Evolutionary conservation across 2,888 invertebrate genomes (phyloP), one percentile per base, ranked within the genome.

Genomic region (Diogma glabrata): DNA sequence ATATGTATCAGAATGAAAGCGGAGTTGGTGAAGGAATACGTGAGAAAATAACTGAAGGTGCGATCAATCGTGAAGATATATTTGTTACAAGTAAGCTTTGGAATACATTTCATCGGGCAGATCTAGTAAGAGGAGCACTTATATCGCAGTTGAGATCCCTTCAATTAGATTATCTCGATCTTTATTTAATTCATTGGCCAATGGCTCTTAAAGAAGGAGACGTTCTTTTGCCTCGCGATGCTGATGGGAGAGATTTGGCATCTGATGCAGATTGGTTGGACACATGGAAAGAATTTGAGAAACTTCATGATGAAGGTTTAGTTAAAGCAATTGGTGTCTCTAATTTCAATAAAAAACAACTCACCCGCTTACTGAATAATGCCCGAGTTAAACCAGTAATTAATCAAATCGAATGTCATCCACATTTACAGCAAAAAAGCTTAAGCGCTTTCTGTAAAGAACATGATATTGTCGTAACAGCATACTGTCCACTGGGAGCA

Each of bases 111-210:
- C 87, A 88, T 61, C 72, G 73, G 12, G 70, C 74, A 0, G 79
- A 82, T 45, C 65, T 80, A 51, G 87, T 86, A 16, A 73, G 76
- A 57, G 63, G 65, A 2, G 78, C 79, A 1, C 72, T 86, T 56
- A 75, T 75, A 49, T 72, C 74, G 46, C 81, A 86, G 1, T 63
- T 90, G 7, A 61, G 70, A 0, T 72, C 77, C 50, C 73, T 90
- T 53, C 80, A 80, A 0, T 62, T 89, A 8, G 76, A 81, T 0
- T 89, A 90, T 63, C 71, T 91, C 47, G 90, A 91, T 62, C 72
- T 90, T 0, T 89, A 82, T 61, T 69, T 91, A 43, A 83, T 91
- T 56, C 91, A 91, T 61, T 83, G 85, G 76, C 91, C 90, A 0
- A 76, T 87, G 64, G 73, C 60, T 55, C 73, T 57, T 53, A 56